Conservation (phyloP, 1,140 invertebrate genomes). For the Drosophila teissieri region DNA sequence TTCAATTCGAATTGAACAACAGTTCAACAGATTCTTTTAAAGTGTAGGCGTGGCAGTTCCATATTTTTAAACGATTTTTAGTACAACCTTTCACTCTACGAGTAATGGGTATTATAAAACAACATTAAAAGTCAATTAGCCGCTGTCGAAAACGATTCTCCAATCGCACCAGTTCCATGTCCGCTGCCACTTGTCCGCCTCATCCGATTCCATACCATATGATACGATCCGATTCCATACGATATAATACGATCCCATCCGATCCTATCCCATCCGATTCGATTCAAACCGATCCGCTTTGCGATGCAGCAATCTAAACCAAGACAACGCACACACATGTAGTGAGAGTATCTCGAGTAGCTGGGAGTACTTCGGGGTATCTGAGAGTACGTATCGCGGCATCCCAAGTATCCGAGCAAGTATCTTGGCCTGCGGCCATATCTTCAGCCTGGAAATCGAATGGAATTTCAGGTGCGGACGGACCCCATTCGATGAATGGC, state of each 20-base stretch:
- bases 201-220: not conserved
- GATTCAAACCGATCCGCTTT: conserved; percentile 1
- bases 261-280: conserved; percentile 1
- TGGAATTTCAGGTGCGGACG: conserved; percentile 36
- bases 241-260: not conserved
- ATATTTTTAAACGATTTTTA: too few relatives aligned
- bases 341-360: not conserved
- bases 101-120: not conserved
- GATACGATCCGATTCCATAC: not conserved
- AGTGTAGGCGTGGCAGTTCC: too few relatives aligned
- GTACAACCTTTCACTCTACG: too few relatives aligned
- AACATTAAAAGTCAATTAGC: conserved; percentile 82
- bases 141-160: conserved; percentile 69
- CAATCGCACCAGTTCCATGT: conserved; percentile 20
- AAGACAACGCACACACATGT: conserved; percentile 13
- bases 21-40: too few relatives aligned
- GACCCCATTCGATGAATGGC: conserved; percentile 4
- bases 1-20: too few relatives aligned
- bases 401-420: conserved; percentile 27
- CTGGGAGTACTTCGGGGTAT: conserved; percentile 10
- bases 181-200: not conserved
- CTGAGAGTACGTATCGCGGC: conserved; percentile 2
- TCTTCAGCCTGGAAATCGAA: conserved; percentile 23
- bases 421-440: conserved; percentile 25
- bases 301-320: conserved; percentile 33